phyloP scores from a whole-genome alignment of 2,113 vertebrate genomes.

The Xiphias gladius region DNA sequence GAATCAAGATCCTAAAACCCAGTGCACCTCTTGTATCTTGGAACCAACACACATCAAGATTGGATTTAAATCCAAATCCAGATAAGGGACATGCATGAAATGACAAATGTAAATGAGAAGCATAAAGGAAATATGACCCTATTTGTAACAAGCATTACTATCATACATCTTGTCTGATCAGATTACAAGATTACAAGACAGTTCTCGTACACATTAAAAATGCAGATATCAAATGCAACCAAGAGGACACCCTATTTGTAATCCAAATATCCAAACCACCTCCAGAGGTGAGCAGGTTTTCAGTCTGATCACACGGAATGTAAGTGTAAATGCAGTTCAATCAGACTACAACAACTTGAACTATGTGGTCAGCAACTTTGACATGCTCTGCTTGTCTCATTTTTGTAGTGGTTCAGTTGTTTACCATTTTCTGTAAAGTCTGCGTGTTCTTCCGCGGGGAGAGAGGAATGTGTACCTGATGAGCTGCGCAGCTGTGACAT shows the following conservation, averaged over 20 bases:
- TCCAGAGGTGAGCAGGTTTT: not conserved
- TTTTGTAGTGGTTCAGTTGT: not conserved
- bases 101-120: constrained; percentile 3
- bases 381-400: not conserved
- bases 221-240: not conserved
- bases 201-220: not conserved
- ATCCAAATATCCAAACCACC: not conserved
- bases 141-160: not conserved
- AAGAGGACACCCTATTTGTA: not conserved
- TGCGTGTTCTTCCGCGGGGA: not conserved
- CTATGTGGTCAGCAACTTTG: not conserved
- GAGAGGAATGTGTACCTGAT: not conserved
- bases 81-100: not conserved
- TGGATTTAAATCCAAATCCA: not conserved
- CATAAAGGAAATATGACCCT: not conserved
- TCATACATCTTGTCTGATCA: not conserved
- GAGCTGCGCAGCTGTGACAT: not conserved
- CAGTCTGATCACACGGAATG: not conserved
- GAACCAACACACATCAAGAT: not conserved
- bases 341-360: not conserved
- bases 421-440: not conserved
- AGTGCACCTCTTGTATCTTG: not conserved
- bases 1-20: not conserved
- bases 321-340: not conserved
- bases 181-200: not conserved